These are phyloP conservation scores for Phylloscopus trochilus DNA, from an alignment of 2,113 vertebrate genomes.

Conservation along the genomic window DNA sequence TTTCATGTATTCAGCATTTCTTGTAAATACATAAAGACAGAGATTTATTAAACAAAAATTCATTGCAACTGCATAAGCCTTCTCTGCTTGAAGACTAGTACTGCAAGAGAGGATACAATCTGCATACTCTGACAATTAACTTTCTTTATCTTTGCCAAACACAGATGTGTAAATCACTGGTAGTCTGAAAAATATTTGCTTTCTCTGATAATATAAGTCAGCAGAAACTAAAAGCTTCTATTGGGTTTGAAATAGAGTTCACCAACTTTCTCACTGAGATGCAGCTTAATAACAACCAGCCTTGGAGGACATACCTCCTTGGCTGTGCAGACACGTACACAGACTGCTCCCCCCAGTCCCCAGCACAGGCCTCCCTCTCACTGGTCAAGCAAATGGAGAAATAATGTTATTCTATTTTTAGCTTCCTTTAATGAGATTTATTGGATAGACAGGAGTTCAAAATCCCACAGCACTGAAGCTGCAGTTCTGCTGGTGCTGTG, in stretches of 20 bases:
- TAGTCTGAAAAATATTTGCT: background rate
- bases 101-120: background rate
- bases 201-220: background rate
- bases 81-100: background rate
- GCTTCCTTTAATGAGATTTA: background rate
- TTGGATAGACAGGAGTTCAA: background rate
- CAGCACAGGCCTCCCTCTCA: background rate
- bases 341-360: background rate
- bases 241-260: background rate
- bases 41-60: background rate
- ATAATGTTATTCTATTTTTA: background rate
- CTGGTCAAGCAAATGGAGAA: background rate
- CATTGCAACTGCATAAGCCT: background rate
- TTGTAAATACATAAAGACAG: background rate
- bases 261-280: background rate
- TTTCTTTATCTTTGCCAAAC: background rate
- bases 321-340: background rate
- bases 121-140: background rate
- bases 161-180: background rate
- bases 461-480: background rate
- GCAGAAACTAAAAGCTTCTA: background rate
- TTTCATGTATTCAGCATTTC: background rate
- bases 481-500: background rate
- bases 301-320: background rate
- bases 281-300: background rate